These are phyloP conservation scores for Xiphophorus birchmanni DNA, from an alignment of 2,797 vertebrate species.

Conservation along the genomic window DNA sequence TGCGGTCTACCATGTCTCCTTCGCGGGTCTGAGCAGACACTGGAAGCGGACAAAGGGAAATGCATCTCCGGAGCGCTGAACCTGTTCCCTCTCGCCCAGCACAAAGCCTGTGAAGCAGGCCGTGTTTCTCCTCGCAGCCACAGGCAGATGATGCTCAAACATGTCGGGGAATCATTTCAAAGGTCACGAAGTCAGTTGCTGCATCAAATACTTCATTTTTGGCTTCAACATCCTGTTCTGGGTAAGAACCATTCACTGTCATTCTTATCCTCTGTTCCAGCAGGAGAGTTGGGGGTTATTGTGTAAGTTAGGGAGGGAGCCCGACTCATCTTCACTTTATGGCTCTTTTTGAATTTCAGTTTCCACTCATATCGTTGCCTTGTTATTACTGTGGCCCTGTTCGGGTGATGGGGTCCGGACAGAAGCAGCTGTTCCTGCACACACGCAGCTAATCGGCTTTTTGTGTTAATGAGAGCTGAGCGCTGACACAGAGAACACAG, in stretches of 20 bases:
- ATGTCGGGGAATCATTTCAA: constrained; percentile 97
- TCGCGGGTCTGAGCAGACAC: not conserved
- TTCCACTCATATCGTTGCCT: not conserved
- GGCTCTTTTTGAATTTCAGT: not conserved
- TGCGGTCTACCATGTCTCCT: not conserved
- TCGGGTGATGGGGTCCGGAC: not conserved
- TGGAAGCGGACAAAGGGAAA: constrained; percentile 29
- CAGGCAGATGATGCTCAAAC: constrained; percentile 83
- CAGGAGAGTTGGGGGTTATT: constrained; percentile 18
- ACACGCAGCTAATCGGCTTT: constrained; percentile 67
- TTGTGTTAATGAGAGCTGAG: constrained; percentile 37
- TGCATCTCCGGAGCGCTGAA: constrained; percentile 62
- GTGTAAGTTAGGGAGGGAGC: not conserved
- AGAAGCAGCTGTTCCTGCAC: constrained; percentile 25
- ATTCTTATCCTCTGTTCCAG: not conserved
- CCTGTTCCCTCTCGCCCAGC: constrained; percentile 62
- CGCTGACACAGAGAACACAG: constrained; percentile 9
- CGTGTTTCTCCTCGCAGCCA: constrained; percentile 40
- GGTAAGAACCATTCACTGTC: constrained; percentile 80
- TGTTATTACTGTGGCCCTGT: not conserved
- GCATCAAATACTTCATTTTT: constrained; percentile 99
- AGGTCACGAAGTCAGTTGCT: constrained; percentile 98
- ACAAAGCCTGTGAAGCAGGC: constrained; percentile 75
- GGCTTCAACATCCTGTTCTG: constrained; percentile 99
- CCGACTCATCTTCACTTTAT: not conserved